Conservation (phyloP, 2,888 invertebrate genomes). For the Hydraecia micacea region DNA sequence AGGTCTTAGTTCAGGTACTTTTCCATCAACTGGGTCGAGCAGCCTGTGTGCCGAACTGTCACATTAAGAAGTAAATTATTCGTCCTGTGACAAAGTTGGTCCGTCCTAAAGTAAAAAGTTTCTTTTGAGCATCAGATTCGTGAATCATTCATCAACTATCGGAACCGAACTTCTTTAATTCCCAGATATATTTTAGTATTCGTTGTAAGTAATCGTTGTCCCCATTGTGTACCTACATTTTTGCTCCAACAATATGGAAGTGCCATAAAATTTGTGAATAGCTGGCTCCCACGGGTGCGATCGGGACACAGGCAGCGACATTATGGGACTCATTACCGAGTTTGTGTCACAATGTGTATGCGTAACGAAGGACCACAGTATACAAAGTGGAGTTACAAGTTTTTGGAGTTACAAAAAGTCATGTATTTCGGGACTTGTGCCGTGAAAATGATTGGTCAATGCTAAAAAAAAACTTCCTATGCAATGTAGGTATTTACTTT, state of each 20-base stretch:
- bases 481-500: neutral
- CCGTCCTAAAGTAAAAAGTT: neutral
- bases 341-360: conserved; percentile 14
- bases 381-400: neutral
- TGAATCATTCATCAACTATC: conserved; percentile 4
- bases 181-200: conserved; percentile 33
- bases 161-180: conserved; percentile 5
- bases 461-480: neutral
- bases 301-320: conserved; percentile 43
- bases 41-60: neutral
- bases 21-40: neutral
- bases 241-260: conserved; percentile 56
- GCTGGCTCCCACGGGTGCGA: conserved; percentile 54
- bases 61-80: neutral
- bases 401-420: neutral
- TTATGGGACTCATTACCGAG: conserved; percentile 65
- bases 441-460: neutral
- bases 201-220: conserved; percentile 38
- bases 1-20: too few relatives aligned
- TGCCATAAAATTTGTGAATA: conserved; percentile 61
- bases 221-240: conserved; percentile 33
- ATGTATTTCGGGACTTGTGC: neutral
- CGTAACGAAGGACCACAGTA: conserved; percentile 24
- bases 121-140: neutral
- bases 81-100: neutral